phyloP scores from a whole-genome alignment of 1,140 invertebrate species.

The Bombus terrestris region DNA sequence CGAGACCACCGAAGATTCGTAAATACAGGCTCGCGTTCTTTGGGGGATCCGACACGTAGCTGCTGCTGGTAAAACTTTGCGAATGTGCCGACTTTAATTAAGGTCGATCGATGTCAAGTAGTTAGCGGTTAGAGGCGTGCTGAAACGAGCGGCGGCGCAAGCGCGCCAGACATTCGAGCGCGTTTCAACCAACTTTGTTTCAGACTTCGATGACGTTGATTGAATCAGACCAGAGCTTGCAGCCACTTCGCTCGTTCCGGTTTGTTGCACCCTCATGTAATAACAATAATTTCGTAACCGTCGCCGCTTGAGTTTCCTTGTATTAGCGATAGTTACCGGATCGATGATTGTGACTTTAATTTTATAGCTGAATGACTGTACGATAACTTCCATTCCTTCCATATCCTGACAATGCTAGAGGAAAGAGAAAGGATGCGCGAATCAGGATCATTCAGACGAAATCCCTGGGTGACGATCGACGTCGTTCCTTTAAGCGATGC shows the following conservation, averaged over 20 bases:
- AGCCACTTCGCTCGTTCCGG: constrained; percentile 20
- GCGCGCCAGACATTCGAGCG: constrained; percentile 18
- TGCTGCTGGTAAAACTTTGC: constrained; percentile 34
- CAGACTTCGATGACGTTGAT: constrained; percentile 48
- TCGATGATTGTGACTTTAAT: background rate
- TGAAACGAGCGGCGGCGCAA: constrained; percentile 15
- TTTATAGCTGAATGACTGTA: too few species aligned
- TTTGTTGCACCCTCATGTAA: constrained; percentile 21
- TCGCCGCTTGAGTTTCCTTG: too few species aligned
- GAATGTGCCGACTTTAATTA: constrained; percentile 54
- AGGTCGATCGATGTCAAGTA: constrained; percentile 55
- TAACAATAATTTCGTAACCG: constrained; percentile 36
- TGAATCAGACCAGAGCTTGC: constrained; percentile 37
- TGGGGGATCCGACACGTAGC: background rate
- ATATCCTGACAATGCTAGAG: background rate
- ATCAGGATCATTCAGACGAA: background rate
- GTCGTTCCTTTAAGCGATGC: too few species aligned
- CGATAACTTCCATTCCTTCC: too few species aligned
- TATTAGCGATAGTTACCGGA: background rate
- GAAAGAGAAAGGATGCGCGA: background rate
- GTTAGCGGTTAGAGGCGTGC: constrained; percentile 45
- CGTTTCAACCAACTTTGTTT: constrained; percentile 44
- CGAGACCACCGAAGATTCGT: background rate
- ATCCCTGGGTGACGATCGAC: background rate
- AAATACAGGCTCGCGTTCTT: constrained; percentile 6